Conservation (phyloP, 2,113 vertebrate species). For the Tinamus guttatus region DNA sequence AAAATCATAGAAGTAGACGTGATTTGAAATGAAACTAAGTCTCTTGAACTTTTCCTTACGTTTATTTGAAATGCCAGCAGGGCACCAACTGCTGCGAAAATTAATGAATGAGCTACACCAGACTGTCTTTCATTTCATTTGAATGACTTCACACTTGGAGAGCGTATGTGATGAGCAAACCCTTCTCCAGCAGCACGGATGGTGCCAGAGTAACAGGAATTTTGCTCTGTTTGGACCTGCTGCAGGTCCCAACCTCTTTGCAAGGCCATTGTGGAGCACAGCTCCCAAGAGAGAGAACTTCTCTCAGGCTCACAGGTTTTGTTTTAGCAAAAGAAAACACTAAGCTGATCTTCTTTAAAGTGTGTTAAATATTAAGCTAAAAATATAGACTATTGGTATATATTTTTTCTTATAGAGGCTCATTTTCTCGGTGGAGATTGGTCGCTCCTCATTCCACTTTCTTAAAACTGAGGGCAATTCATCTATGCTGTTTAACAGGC, state of each 20-base stretch:
- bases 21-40: slow-evolving; percentile 74
- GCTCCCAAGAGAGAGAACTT: background rate
- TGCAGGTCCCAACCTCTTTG: background rate
- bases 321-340: background rate
- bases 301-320: background rate
- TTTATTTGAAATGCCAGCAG: slow-evolving; percentile 80
- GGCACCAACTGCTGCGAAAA: slow-evolving; percentile 82
- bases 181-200: slow-evolving; percentile 15
- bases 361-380: background rate
- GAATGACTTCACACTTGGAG: slow-evolving; percentile 59
- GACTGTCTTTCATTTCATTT: slow-evolving; percentile 75
- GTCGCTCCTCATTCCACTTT: background rate
- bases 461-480: background rate
- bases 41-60: slow-evolving; percentile 73
- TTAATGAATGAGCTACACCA: slow-evolving; percentile 78
- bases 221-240: background rate
- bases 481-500: background rate
- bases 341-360: background rate
- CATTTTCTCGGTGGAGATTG: background rate
- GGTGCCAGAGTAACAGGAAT: background rate
- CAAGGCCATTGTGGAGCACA: rapidly evolving
- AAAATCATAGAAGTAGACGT: slow-evolving; percentile 65
- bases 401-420: too few species aligned
- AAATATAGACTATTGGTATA: rapidly evolving
- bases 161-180: slow-evolving; percentile 67